These are phyloP conservation scores for Palaemon carinicauda DNA, from an alignment of 1,140 invertebrate genomes.

Conservation along the genomic window DNA sequence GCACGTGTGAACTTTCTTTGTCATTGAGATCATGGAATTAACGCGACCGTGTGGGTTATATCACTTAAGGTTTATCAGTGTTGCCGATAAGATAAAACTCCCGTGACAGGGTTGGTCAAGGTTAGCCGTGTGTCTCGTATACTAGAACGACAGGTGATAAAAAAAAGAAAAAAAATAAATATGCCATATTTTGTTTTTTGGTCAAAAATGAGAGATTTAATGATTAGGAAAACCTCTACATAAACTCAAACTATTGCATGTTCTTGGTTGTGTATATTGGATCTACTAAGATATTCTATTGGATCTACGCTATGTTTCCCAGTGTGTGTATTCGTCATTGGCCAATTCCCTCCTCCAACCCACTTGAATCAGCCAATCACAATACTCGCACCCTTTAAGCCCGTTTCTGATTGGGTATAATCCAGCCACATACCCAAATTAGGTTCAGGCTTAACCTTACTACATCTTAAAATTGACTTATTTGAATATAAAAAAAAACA, in stretches of 20 bases:
- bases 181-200: neutral
- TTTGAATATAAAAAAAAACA: constrained; percentile 17
- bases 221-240: neutral
- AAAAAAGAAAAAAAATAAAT: too few relatives aligned
- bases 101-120: constrained; percentile 45
- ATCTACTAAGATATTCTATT: constrained; percentile 6
- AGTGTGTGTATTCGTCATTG: constrained; percentile 41
- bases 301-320: too few relatives aligned
- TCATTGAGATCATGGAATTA: neutral
- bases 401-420: constrained; percentile 48
- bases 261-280: constrained; percentile 33
- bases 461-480: neutral
- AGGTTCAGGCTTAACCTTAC: constrained; percentile 35
- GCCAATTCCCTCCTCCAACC: constrained; percentile 46
- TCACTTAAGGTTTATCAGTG: neutral
- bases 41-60: too few relatives aligned
- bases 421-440: constrained; percentile 55
- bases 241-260: constrained; percentile 18
- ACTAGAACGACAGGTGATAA: constrained; percentile 12
- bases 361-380: constrained; percentile 43
- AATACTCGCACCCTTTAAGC: constrained; percentile 37
- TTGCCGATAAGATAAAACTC: neutral
- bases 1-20: too few relatives aligned
- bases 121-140: constrained; percentile 36
- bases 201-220: neutral